Percentiles rank a stretch among this genome's conserved stretches.
Conservation (phyloP, 2,113 vertebrate species). For the Callospermophilus lateralis region DNA sequence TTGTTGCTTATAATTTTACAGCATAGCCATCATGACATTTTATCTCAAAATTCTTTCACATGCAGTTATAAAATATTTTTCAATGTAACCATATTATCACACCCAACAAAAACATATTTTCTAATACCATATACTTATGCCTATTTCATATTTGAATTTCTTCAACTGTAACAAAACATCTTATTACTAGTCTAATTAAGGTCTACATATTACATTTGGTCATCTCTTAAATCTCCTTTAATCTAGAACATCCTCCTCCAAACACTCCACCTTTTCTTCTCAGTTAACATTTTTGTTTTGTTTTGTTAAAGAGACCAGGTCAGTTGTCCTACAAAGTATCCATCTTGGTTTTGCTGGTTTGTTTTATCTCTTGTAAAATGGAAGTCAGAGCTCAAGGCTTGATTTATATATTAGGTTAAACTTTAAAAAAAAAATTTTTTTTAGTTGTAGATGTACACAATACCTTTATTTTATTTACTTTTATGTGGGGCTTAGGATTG, state of each 20-base stretch:
- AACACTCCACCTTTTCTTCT: background rate
- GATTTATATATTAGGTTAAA: background rate
- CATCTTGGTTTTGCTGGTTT: background rate
- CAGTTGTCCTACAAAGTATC: background rate
- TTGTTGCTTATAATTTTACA: background rate
- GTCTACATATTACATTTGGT: background rate
- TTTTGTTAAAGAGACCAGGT: background rate
- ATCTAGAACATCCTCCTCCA: background rate
- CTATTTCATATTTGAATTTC: background rate
- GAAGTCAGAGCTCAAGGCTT: background rate
- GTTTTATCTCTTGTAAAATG: background rate
- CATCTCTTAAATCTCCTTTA: background rate
- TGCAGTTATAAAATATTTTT: background rate
- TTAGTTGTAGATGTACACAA: no score
- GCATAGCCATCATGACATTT: background rate
- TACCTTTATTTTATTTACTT: no score
- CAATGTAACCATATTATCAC: background rate
- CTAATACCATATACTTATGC: background rate
- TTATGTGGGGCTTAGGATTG: no score
- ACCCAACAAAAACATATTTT: background rate
- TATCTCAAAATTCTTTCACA: background rate
- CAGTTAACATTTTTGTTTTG: background rate
- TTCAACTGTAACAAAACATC: background rate
- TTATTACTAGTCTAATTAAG: background rate
- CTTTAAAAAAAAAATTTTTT: no score